These are phyloP conservation scores for Scolopax rusticola DNA, from an alignment of 2,797 vertebrate species.

Conservation along the genomic window DNA sequence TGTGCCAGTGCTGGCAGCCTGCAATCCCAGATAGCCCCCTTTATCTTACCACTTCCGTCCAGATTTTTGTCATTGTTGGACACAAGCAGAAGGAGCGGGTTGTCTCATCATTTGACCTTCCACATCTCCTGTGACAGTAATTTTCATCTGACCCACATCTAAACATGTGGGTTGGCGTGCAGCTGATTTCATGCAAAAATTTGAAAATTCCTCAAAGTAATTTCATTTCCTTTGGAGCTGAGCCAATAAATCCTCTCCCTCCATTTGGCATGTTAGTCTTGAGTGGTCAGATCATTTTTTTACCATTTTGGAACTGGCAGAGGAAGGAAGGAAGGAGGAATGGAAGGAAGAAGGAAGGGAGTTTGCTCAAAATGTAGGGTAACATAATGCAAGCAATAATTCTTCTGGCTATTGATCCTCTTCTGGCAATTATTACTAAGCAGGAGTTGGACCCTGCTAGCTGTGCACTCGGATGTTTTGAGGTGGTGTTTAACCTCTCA, in stretches of 20 bases:
- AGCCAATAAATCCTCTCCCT: background rate
- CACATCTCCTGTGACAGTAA: background rate
- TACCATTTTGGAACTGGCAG: background rate
- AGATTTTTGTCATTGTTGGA: constrained; percentile 25
- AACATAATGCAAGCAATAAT: background rate
- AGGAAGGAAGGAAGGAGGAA: background rate
- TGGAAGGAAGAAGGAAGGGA: too few relatives aligned
- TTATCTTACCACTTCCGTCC: constrained; percentile 31
- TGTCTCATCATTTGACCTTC: background rate
- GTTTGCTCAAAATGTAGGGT: background rate
- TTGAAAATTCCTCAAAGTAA: constrained; percentile 34
- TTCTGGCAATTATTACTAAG: background rate
- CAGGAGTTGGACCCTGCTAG: background rate
- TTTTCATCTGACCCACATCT: constrained; percentile 20
- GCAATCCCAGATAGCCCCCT: background rate
- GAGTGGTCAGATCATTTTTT: background rate
- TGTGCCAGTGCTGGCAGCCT: background rate
- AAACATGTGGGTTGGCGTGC: constrained; percentile 19
- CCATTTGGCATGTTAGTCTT: background rate
- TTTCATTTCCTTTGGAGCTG: background rate
- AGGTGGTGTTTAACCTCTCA: background rate
- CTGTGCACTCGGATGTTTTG: background rate
- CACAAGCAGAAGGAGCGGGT: background rate
- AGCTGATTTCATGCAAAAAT: constrained; percentile 46
- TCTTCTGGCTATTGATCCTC: background rate